These are phyloP conservation scores for Eupsilia transversa DNA, from an alignment of 2,888 invertebrate genomes.

Conservation along the genomic window DNA sequence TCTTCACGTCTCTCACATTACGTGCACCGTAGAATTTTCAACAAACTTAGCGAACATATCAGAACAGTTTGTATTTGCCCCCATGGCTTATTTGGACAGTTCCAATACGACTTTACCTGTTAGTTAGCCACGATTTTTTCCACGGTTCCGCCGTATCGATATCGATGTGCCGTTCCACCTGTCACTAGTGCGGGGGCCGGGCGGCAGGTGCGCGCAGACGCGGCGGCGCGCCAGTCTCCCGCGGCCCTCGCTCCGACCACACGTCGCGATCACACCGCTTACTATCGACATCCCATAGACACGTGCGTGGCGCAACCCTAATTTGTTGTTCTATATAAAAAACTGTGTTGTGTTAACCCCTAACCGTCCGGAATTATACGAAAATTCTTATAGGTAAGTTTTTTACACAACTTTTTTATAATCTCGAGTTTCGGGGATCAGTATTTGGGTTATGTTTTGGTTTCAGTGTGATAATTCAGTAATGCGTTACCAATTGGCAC, in stretches of 20 bases:
- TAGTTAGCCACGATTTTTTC: slow-evolving; percentile 1
- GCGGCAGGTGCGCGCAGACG: slow-evolving; percentile 88
- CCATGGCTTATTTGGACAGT: neutral
- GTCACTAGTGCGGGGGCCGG: slow-evolving; percentile 85
- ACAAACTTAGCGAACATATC: neutral
- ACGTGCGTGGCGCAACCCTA: slow-evolving; percentile 89
- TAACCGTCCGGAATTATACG: slow-evolving; percentile 72
- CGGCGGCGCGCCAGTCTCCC: slow-evolving; percentile 89
- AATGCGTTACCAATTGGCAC: slow-evolving; percentile 77
- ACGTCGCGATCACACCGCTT: slow-evolving; percentile 78
- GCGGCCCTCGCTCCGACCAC: slow-evolving; percentile 82
- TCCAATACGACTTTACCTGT: neutral
- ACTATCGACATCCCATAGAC: slow-evolving; percentile 83
- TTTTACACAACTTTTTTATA: slow-evolving; percentile 5
- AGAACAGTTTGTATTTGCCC: neutral
- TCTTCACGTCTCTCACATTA: neutral
- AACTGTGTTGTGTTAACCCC: slow-evolving; percentile 84
- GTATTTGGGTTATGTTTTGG: slow-evolving; percentile 81
- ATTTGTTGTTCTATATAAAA: slow-evolving; percentile 82
- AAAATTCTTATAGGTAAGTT: slow-evolving; percentile 69
- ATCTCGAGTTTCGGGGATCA: slow-evolving; percentile 40
- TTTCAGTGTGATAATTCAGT: slow-evolving; percentile 77
- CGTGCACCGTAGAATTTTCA: neutral
- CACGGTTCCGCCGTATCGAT: slow-evolving; percentile 77
- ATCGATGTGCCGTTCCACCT: slow-evolving; percentile 83